phyloP scores from a whole-genome alignment of 2,113 vertebrate species.

The Gopherus evgoodei region DNA sequence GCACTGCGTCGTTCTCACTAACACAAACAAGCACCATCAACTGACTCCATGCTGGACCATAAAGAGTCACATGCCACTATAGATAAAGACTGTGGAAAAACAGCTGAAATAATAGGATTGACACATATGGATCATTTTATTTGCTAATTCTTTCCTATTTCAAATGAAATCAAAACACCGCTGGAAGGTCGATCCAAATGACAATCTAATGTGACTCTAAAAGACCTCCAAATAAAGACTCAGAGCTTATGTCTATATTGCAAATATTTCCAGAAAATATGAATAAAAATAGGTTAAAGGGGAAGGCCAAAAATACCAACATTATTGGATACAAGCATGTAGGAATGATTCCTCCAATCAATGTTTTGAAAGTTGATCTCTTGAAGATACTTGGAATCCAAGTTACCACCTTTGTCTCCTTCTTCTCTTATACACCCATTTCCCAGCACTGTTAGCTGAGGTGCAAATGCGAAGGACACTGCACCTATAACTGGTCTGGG shows the following conservation, averaged over 20 bases:
- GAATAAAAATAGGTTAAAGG: neutral
- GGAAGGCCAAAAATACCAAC: neutral
- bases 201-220: neutral
- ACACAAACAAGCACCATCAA: neutral
- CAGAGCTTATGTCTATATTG: neutral
- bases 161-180: neutral
- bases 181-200: neutral
- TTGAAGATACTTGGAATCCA: neutral
- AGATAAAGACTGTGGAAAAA: neutral
- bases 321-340: neutral
- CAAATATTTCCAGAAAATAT: neutral
- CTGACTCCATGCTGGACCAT: neutral
- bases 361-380: neutral
- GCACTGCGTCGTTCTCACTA: neutral
- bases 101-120: neutral
- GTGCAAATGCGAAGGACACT: neutral
- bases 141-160: neutral
- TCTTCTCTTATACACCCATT: neutral
- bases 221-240: neutral
- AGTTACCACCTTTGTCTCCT: neutral
- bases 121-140: neutral
- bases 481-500: neutral
- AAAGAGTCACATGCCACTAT: neutral
- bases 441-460: neutral
- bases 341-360: neutral